Percentiles rank a stretch among this genome's conserved stretches.
These are phyloP conservation scores for Epinotia ramella DNA, from an alignment of 2,888 invertebrate genomes.

Conservation along the genomic window DNA sequence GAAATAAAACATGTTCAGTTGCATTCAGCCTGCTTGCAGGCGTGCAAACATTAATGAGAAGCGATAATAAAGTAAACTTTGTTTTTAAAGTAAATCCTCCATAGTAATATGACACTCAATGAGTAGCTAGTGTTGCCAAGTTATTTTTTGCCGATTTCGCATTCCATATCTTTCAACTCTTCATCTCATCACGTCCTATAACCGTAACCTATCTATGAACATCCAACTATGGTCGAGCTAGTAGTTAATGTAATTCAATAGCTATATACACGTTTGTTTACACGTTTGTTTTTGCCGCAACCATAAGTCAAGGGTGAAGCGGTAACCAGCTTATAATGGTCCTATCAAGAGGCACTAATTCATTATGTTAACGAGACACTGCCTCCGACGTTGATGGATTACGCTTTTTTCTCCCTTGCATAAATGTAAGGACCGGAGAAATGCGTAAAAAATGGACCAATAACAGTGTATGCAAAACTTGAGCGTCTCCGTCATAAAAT, in stretches of 20 bases:
- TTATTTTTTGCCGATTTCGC: too few relatives aligned
- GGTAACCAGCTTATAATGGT: constrained; percentile 49
- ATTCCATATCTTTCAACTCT: too few relatives aligned
- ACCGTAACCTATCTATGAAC: background rate
- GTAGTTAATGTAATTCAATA: background rate
- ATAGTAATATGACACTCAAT: too few relatives aligned
- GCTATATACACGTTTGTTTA: background rate
- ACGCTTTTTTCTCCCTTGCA: constrained; percentile 59
- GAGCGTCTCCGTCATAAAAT: constrained; percentile 60
- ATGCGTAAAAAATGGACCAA: constrained; percentile 65
- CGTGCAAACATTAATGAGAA: too few relatives aligned
- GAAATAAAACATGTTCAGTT: too few relatives aligned
- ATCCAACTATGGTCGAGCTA: background rate
- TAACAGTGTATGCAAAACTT: constrained; percentile 66
- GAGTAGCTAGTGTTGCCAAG: too few relatives aligned
- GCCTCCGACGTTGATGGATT: constrained; percentile 81
- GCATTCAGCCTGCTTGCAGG: too few relatives aligned
- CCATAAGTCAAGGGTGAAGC: constrained; percentile 46
- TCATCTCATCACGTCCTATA: too few relatives aligned
- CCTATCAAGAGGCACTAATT: constrained; percentile 68
- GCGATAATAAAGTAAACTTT: too few relatives aligned
- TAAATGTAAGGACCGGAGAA: constrained; percentile 56
- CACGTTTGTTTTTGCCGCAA: constrained; percentile 31
- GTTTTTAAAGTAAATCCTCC: too few relatives aligned
- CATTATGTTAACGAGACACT: constrained; percentile 82